Evolutionary conservation across 2,888 invertebrate genomes (phyloP).

Genomic region (Brenthis daphne): DNA sequence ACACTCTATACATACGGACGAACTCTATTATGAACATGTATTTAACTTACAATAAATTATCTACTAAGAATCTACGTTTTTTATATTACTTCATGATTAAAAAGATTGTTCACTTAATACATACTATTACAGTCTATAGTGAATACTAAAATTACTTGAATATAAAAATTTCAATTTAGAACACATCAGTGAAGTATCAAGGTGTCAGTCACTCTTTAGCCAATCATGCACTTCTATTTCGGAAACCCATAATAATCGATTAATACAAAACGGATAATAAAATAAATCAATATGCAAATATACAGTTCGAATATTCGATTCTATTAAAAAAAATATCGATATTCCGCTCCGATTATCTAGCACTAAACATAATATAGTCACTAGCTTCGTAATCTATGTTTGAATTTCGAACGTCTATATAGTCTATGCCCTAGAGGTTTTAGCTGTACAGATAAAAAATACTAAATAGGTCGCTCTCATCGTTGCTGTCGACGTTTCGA

Average conservation of each 20-base stretch:
- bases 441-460: slow-evolving; percentile 38
- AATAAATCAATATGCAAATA: slow-evolving; percentile 29
- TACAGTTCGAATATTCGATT: slow-evolving; percentile 6
- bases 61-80: slow-evolving; percentile 7
- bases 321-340: slow-evolving; percentile 12
- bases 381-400: slow-evolving; percentile 36
- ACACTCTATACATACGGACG: slow-evolving; percentile 24
- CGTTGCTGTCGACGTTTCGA: slow-evolving; percentile 36
- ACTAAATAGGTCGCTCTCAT: slow-evolving; percentile 38
- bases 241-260: slow-evolving; percentile 10
- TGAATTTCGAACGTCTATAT: slow-evolving; percentile 45
- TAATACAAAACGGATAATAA: slow-evolving; percentile 21
- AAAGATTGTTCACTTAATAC: slow-evolving; percentile 19
- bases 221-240: slow-evolving; percentile 35
- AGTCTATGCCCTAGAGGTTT: slow-evolving; percentile 49
- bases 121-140: slow-evolving; percentile 23
- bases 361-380: slow-evolving; percentile 26
- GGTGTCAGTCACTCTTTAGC: slow-evolving; percentile 22
- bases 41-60: slow-evolving; percentile 1
- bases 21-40: slow-evolving; percentile 13
- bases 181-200: slow-evolving; percentile 31
- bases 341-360: slow-evolving; percentile 23
- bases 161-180: slow-evolving; percentile 14
- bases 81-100: slow-evolving; percentile 6
- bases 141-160: slow-evolving; percentile 4